Conservation (phyloP, 1,140 invertebrate genomes). For the Capitella teleta region DNA sequence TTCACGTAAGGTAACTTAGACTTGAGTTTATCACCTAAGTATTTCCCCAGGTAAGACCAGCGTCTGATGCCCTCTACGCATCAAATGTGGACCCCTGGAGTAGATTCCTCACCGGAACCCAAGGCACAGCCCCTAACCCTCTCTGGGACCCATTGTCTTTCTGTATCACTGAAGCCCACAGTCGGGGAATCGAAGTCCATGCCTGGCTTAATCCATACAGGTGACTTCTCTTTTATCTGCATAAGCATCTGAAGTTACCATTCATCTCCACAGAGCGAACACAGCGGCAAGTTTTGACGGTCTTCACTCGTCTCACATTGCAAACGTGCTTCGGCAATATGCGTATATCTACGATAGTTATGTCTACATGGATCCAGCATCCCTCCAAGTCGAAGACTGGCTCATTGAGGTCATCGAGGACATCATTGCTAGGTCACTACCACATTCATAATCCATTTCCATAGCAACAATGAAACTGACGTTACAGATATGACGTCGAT, state of each 20-base stretch:
- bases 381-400: conserved; percentile 19
- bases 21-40: too few species aligned
- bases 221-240: too few species aligned
- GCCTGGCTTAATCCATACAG: conserved; percentile 38
- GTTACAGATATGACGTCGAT: conserved; percentile 31
- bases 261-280: too few species aligned
- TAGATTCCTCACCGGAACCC: conserved; percentile 27
- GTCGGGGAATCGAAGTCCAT: conserved; percentile 29
- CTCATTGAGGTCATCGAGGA: conserved; percentile 22
- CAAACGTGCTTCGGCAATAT: conserved; percentile 14
- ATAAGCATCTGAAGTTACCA: too few species aligned
- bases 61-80: conserved; percentile 28
- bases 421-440: conserved; percentile 18
- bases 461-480: neutral
- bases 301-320: conserved; percentile 28
- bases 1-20: too few species aligned
- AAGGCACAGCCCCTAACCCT: conserved; percentile 25
- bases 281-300: conserved; percentile 14
- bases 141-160: conserved; percentile 31
- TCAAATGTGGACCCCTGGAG: conserved; percentile 33
- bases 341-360: conserved; percentile 23
- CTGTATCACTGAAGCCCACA: conserved; percentile 20
- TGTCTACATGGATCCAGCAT: conserved; percentile 34
- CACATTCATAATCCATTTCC: too few species aligned
- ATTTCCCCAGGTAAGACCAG: conserved; percentile 16